Conservation (phyloP, 53 echinoderm and acorn worm species). For the Apostichopus leukothele region DNA sequence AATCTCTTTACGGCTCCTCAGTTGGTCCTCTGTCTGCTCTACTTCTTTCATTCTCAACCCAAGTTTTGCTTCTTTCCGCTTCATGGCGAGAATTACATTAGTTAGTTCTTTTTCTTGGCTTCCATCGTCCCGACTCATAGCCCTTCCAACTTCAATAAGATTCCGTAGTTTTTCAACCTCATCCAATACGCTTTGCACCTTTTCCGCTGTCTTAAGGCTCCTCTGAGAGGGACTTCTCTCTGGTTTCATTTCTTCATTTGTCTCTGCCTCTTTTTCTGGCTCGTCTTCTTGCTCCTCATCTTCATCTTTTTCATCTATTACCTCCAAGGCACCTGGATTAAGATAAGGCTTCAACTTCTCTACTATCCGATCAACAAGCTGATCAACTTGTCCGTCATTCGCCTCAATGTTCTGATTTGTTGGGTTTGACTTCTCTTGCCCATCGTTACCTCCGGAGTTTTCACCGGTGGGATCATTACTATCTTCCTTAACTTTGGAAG, state of each 20-base stretch:
- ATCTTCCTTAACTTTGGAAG: not conserved
- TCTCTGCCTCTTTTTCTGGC: not conserved
- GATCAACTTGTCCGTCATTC: conserved; percentile 15
- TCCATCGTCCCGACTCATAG: not conserved
- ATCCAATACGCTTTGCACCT: conserved; percentile 25
- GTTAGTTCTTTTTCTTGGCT: conserved; percentile 36
- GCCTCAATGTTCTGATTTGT: not conserved
- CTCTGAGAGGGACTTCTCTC: conserved; percentile 13
- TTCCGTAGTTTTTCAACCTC: conserved; percentile 33
- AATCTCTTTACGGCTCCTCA: conserved; percentile 24
- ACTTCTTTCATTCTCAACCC: not conserved
- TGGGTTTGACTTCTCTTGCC: not conserved
- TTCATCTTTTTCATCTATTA: conserved; percentile 30
- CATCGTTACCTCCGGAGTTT: not conserved
- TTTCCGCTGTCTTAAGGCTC: conserved; percentile 36
- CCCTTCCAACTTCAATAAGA: conserved; percentile 19
- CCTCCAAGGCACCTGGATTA: conserved; percentile 21
- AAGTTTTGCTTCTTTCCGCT: conserved; percentile 37
- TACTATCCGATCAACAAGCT: conserved; percentile 33
- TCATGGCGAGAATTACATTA: conserved; percentile 23
- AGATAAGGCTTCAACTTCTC: conserved; percentile 38
- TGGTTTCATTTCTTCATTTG: not conserved
- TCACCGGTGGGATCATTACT: not conserved
- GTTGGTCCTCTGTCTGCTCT: conserved; percentile 10
- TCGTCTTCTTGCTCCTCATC: not conserved